Percentiles rank a stretch among this genome's conserved stretches.
phyloP scores from a whole-genome alignment of 2,797 vertebrate genomes.

The Philypnodon macrostomus region DNA sequence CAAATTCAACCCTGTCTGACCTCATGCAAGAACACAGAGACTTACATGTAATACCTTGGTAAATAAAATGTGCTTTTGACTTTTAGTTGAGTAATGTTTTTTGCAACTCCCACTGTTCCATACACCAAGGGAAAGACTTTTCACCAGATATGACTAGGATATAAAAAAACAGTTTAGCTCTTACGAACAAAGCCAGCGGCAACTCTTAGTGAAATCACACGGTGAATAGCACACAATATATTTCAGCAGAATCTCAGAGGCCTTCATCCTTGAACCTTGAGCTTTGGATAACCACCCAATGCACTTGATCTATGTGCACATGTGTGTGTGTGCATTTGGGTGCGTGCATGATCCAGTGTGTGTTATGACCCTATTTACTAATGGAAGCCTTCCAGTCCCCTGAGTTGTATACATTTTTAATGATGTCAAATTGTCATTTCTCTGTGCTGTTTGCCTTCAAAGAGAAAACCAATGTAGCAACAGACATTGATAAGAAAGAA shows the following conservation, averaged over 20 bases:
- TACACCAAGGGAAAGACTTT: constrained; percentile 5
- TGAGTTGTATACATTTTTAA: constrained; percentile 73
- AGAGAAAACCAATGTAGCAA: constrained; percentile 31
- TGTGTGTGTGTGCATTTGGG: constrained; percentile 19
- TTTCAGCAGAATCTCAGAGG: constrained; percentile 88
- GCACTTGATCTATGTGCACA: not conserved
- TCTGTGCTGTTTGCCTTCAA: constrained; percentile 64
- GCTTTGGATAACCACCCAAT: constrained; percentile 73
- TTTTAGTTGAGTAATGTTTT: no score
- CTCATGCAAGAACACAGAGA: no score
- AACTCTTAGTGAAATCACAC: constrained; percentile 89
- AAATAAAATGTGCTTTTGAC: no score
- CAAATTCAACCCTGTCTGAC: constrained; percentile 77
- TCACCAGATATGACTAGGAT: constrained; percentile 16
- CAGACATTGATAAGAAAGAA: constrained; percentile 36
- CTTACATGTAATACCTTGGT: no score
- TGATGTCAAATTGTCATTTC: constrained; percentile 75
- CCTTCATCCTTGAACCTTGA: constrained; percentile 73
- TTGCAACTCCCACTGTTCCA: no score
- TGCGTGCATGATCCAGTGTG: constrained; percentile 40
- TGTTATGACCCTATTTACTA: constrained; percentile 77
- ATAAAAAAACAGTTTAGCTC: constrained; percentile 56
- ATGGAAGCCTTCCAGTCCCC: constrained; percentile 71
- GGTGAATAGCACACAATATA: constrained; percentile 90
- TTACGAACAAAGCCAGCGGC: constrained; percentile 87